Percentiles rank a stretch among this genome's conserved stretches.
phyloP scores from a whole-genome alignment of 2,797 vertebrate species.

The Botia kubotai region DNA sequence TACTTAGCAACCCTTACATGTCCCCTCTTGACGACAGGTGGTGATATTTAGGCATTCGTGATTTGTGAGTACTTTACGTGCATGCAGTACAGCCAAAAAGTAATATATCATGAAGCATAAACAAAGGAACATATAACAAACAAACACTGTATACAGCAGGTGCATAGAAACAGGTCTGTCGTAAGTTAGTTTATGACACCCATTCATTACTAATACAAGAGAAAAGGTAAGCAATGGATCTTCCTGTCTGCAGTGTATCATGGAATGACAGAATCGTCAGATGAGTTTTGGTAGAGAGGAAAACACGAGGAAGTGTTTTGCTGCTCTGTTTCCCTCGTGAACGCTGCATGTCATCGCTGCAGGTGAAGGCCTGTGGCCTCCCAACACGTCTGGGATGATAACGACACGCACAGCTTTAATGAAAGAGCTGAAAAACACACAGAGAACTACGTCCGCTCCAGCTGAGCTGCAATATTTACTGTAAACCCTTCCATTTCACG shows the following conservation, averaged over 20 bases:
- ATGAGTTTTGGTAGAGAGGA: background rate
- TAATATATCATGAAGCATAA: no score
- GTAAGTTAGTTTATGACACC: no score
- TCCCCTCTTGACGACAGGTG: constrained; percentile 9
- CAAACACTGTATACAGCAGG: no score
- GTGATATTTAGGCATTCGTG: constrained; percentile 13
- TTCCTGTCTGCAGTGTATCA: background rate
- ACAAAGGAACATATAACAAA: no score
- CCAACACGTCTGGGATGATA: constrained; percentile 66
- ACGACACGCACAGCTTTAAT: constrained; percentile 25
- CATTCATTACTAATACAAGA: background rate
- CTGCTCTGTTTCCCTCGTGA: constrained; percentile 40
- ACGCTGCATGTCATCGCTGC: constrained; percentile 71
- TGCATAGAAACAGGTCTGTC: no score
- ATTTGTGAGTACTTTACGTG: background rate
- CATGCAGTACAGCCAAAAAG: background rate
- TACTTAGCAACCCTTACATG: constrained; percentile 42
- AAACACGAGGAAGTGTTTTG: constrained; percentile 6
- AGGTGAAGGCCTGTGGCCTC: constrained; percentile 66
- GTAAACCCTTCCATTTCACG: constrained; percentile 29
- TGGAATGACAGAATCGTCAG: no score
- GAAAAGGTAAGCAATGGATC: background rate
- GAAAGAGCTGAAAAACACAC: background rate
- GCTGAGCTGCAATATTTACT: constrained; percentile 51
- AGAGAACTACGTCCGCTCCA: constrained; percentile 18